phyloP scores from a whole-genome alignment of 2,888 invertebrate genomes.

The Aproaerema taeniolella region DNA sequence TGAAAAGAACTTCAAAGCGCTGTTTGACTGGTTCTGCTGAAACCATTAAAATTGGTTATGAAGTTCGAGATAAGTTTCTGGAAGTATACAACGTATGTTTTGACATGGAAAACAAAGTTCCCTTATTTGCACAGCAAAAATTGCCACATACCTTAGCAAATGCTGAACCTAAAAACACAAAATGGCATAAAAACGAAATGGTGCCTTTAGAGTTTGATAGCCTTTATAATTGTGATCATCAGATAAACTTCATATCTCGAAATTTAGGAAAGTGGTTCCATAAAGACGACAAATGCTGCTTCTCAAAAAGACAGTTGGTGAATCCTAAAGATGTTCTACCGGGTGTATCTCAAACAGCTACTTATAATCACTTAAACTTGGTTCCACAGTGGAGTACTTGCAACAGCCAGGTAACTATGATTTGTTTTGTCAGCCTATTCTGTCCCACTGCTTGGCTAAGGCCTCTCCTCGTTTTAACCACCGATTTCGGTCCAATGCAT shows the following conservation, averaged over 20 bases:
- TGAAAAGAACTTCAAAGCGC: constrained; percentile 18
- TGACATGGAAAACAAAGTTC: constrained; percentile 27
- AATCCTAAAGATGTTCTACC: constrained; percentile 37
- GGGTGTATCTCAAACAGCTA: constrained; percentile 36
- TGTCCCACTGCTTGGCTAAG: no score
- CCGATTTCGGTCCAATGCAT: no score
- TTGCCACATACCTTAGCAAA: constrained; percentile 25
- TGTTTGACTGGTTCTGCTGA: constrained; percentile 31
- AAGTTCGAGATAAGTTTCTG: constrained; percentile 17
- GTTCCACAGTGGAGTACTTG: constrained; percentile 52
- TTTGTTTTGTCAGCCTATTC: no score
- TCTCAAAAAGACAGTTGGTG: constrained; percentile 38
- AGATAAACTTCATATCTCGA: constrained; percentile 25
- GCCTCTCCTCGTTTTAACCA: no score
- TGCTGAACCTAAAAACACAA: constrained; percentile 9
- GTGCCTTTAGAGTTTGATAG: constrained; percentile 27
- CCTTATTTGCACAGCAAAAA: constrained; percentile 32
- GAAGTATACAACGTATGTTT: constrained; percentile 40
- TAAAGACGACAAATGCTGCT: constrained; percentile 35
- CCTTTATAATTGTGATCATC: constrained; percentile 34
- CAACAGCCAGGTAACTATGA: constrained; percentile 29
- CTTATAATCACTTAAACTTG: constrained; percentile 40
- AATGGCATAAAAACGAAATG: constrained; percentile 28
- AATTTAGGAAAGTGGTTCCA: constrained; percentile 23
- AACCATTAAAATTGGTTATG: constrained; percentile 31